These are phyloP conservation scores for Pluvianellus socialis DNA, from an alignment of 2,113 vertebrate genomes.

Conservation along the genomic window DNA sequence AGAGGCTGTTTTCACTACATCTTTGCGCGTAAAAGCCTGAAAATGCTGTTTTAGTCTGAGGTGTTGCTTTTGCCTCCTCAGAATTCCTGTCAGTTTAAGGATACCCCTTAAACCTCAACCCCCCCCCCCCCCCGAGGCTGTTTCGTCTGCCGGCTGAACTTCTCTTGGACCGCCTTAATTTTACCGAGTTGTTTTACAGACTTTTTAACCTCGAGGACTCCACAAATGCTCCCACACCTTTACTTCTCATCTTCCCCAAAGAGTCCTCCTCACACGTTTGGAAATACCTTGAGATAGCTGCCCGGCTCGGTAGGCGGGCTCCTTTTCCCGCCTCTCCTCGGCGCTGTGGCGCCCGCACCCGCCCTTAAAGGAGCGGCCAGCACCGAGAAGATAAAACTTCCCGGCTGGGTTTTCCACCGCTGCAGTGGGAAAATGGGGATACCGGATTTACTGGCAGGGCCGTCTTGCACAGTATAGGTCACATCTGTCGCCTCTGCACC, in stretches of 20 bases:
- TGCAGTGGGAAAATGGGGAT: not conserved
- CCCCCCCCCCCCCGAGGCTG: not conserved
- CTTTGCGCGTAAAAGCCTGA: not conserved
- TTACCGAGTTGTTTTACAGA: not conserved
- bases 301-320: rapidly evolving
- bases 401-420: not conserved
- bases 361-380: rapidly evolving
- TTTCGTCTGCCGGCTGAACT: rapidly evolving
- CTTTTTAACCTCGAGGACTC: not conserved
- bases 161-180: not conserved
- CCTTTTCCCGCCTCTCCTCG: too few species aligned
- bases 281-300: not conserved
- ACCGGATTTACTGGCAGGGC: rapidly evolving
- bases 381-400: rapidly evolving
- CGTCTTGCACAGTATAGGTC: rapidly evolving
- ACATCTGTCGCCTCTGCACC: too few species aligned
- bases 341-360: rapidly evolving
- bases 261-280: not conserved
- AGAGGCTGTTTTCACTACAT: not conserved
- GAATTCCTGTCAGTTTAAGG: not conserved
- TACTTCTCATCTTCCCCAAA: not conserved
- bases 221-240: not conserved
- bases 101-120: not conserved
- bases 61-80: not conserved
- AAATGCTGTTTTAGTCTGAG: not conserved